Base-by-base conservation (phyloP, 2,113 vertebrate species). In the Caloenas nicobarica region DNA sequence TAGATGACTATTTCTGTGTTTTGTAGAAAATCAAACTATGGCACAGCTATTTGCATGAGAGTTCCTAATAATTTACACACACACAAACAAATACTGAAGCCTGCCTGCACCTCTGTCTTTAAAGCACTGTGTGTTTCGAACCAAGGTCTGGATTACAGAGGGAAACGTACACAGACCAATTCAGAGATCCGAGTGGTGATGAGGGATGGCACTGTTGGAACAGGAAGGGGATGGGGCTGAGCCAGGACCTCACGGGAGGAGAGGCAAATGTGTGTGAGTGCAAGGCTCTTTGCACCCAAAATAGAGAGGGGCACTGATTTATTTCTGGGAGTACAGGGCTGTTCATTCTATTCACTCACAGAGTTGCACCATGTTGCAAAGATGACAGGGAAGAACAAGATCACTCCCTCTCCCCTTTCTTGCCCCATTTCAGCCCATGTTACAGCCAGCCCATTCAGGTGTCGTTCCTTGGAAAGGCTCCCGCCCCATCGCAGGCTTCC, bases 221-320 rank as follows among this genome's bases (percentile, higher is more conserved):
- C 15, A 46, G 25, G 11, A 16, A 72, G 11, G 11, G 36, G 9
- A 78, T 19, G 11, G 24, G 34, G 4, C 13, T 61, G 9, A 81
- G 34, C 38, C 3, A 5, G 18, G 14, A 38, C 29, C 8, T n/a
- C 66, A 66, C 0, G 1, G 10, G 17, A 64, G 21, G 7, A 50
- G 24, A 89, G 5, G 22, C 3, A 88, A 80, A 79, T 1, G 3
- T 15, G 17, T 33, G 12, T 1, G 1, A 79, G 17, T 33, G 12
- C 1, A 1, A 79, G 36, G 48, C 36, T n/a, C 61, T 64, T 18
- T 51, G 12, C 29, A 57, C 13, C 1, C 1, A 87, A 73, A 81
- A 44, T 28, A 46, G 14, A 72, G 56, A n/a, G 16, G 9, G 53
- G 18, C 38, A 31, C 7, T 15, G 28, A 71, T 23, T 1, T 4